Percentiles rank a stretch among this genome's conserved stretches.
These are phyloP conservation scores for Coelinius sp. DNA, from an alignment of 2,888 invertebrate species.

Conservation along the genomic window DNA sequence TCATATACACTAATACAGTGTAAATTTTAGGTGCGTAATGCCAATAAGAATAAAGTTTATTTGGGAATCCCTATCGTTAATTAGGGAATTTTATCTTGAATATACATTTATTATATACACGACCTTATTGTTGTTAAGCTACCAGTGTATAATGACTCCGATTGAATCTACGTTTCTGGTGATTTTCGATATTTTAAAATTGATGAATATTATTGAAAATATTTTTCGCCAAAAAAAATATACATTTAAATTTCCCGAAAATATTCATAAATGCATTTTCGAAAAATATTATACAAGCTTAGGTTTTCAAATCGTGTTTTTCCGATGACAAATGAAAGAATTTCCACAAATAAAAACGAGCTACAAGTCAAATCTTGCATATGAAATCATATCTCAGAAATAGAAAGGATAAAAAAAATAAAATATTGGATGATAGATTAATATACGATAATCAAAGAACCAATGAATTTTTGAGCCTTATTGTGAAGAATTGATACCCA, in stretches of 20 bases:
- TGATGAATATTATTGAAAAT: not conserved
- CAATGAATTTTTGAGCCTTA: constrained; percentile 42
- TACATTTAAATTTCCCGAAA: not conserved
- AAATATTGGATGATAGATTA: constrained; percentile 13
- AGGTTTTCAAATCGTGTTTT: not conserved
- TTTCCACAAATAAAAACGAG: constrained; percentile 17
- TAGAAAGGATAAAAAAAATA: constrained; percentile 9
- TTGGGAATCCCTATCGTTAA: constrained; percentile 32
- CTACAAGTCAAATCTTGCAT: constrained; percentile 35
- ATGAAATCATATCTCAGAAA: constrained; percentile 35
- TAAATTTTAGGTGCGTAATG: constrained; percentile 37
- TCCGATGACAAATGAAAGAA: not conserved
- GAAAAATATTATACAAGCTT: constrained; percentile 3
- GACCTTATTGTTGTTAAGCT: constrained; percentile 16
- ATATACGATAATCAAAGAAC: constrained; percentile 40
- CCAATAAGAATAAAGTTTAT: constrained; percentile 26
- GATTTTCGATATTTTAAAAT: not conserved
- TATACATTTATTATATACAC: constrained; percentile 34
- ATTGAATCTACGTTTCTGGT: not conserved
- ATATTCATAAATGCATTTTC: constrained; percentile 4
- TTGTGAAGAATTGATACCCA: constrained; percentile 27
- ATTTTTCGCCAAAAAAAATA: constrained; percentile 1
- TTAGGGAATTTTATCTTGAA: constrained; percentile 31
- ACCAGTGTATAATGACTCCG: not conserved
- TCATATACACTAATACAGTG: constrained; percentile 48